Conservation (phyloP, 2,888 invertebrate genomes). For the Teleiodes luculella region DNA sequence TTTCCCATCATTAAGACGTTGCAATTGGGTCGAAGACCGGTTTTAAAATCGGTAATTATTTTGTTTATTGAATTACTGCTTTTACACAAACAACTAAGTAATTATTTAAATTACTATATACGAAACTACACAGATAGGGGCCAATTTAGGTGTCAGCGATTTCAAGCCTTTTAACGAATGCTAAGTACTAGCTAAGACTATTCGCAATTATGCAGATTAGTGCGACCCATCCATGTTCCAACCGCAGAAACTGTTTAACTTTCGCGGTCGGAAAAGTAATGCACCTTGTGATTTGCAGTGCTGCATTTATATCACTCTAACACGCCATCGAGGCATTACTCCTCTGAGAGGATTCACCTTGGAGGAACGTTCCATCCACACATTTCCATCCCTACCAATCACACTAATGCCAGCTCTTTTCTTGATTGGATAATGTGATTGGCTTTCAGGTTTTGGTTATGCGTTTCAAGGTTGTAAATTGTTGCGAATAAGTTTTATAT, state of each 20-base stretch:
- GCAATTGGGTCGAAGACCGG: too few species aligned
- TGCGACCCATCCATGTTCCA: too few species aligned
- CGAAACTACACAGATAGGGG: background rate
- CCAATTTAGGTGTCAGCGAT: too few species aligned
- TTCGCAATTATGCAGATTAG: too few species aligned
- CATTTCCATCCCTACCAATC: background rate
- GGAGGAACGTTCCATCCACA: background rate
- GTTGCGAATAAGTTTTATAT: too few species aligned
- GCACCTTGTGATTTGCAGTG: slow-evolving; percentile 22
- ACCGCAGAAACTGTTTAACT: too few species aligned
- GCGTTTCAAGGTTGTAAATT: background rate
- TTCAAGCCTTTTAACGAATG: too few species aligned
- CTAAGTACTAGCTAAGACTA: too few species aligned
- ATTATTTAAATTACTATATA: slow-evolving; percentile 13
- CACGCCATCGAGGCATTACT: slow-evolving; percentile 16
- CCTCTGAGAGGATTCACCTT: slow-evolving; percentile 2
- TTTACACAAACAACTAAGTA: too few species aligned
- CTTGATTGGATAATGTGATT: slow-evolving; percentile 8
- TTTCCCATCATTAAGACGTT: too few species aligned
- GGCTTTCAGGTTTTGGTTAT: background rate
- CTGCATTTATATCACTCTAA: slow-evolving; percentile 35
- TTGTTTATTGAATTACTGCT: too few species aligned
- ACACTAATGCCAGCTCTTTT: slow-evolving; percentile 6
- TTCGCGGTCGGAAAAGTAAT: background rate
- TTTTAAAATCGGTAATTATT: too few species aligned